Evolutionary conservation across 2,113 vertebrate genomes (phyloP).

Genomic region (Tinamus guttatus): DNA sequence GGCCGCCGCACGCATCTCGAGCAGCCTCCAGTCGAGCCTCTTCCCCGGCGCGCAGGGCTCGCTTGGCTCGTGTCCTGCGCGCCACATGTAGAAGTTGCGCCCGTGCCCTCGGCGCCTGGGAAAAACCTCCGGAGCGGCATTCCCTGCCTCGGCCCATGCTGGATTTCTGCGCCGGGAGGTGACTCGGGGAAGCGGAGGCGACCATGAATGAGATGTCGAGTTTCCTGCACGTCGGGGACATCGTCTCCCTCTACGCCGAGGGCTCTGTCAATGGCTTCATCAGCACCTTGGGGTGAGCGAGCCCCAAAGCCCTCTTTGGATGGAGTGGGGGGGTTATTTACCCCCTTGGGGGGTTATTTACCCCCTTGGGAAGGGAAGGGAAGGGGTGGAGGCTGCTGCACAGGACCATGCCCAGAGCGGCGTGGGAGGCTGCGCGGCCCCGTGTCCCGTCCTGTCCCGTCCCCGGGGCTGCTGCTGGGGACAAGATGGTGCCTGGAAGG

Average conservation of each 20-base stretch:
- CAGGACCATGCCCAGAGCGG: neutral
- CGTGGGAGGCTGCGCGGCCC: rapidly evolving
- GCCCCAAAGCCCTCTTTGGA: no score
- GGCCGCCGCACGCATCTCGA: slow-evolving; percentile 9
- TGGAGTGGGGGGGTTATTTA: neutral
- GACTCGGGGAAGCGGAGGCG: neutral
- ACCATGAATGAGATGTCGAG: slow-evolving; percentile 96
- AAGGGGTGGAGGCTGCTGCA: neutral
- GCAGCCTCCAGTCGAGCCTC: neutral
- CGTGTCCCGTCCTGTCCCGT: neutral
- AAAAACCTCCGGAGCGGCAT: neutral
- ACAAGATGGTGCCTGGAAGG: neutral
- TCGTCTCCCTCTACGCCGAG: slow-evolving; percentile 97
- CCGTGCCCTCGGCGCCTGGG: neutral
- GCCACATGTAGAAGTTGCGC: slow-evolving; percentile 56
- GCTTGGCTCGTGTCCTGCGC: neutral
- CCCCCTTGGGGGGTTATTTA: neutral
- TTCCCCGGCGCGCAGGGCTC: neutral
- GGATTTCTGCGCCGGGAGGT: slow-evolving; percentile 1
- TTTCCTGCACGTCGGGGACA: slow-evolving; percentile 97
- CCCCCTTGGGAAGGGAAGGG: rapidly evolving
- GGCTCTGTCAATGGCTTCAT: slow-evolving; percentile 98
- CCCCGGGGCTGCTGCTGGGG: neutral
- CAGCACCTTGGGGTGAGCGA: slow-evolving; percentile 93
- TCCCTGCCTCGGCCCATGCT: slow-evolving; percentile 13